phyloP scores from a whole-genome alignment of 2,113 vertebrate genomes.

The Mormoops blainvillei region DNA sequence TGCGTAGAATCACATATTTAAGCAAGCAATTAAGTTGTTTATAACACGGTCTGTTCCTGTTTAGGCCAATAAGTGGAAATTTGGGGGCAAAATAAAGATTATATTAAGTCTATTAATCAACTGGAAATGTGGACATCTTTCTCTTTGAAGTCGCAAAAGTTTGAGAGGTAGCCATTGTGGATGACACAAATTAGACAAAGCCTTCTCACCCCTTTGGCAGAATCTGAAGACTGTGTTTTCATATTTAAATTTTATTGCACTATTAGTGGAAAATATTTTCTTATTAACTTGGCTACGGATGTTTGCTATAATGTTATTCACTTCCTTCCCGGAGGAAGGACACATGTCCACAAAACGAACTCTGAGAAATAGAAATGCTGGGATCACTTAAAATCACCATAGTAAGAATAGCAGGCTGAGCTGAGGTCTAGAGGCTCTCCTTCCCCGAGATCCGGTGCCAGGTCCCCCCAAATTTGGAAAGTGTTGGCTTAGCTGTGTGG shows the following conservation, averaged over 20 bases:
- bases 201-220: not conserved
- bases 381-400: not conserved
- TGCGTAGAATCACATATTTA: constrained; percentile 65
- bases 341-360: constrained; percentile 38
- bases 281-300: constrained; percentile 19
- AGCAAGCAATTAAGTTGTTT: constrained; percentile 66
- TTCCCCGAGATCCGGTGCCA: not conserved
- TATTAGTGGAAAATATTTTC: not conserved
- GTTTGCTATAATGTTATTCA: not conserved
- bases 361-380: not conserved
- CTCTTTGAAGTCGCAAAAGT: constrained; percentile 52
- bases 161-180: not conserved
- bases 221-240: constrained; percentile 4
- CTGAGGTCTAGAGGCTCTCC: not conserved
- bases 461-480: not conserved
- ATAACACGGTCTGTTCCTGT: constrained; percentile 36
- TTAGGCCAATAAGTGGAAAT: constrained; percentile 64
- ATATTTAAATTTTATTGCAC: constrained; percentile 27
- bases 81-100: constrained; percentile 42
- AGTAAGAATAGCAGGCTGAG: not conserved
- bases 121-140: constrained; percentile 48
- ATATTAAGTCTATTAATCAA: constrained; percentile 60
- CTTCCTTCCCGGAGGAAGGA: constrained; percentile 26
- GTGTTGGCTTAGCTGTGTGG: not conserved
- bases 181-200: constrained; percentile 47